These are phyloP conservation scores for Phoeniculus purpureus DNA, from an alignment of 2,797 vertebrate genomes.

Conservation along the genomic window DNA sequence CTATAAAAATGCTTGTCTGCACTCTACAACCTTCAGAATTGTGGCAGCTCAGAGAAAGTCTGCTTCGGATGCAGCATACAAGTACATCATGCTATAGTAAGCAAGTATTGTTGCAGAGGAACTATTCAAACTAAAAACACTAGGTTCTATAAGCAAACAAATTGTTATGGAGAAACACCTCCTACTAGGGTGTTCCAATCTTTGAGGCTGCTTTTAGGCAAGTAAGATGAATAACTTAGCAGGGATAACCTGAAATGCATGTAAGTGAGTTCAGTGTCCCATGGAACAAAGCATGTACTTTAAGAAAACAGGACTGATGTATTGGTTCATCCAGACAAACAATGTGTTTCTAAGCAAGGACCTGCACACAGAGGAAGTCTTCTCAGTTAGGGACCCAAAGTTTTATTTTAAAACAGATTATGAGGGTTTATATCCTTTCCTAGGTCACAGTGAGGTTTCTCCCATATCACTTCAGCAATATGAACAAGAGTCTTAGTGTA, in stretches of 20 bases:
- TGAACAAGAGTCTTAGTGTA: neutral
- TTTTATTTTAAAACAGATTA: neutral
- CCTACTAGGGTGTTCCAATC: neutral
- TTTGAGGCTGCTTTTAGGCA: neutral
- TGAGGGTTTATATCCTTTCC: neutral
- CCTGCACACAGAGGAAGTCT: neutral
- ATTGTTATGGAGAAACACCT: neutral
- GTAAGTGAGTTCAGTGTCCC: neutral
- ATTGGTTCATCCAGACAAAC: neutral
- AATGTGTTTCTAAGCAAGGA: neutral
- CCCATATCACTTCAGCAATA: neutral
- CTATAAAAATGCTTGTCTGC: neutral
- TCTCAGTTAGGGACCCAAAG: neutral
- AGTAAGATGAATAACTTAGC: neutral
- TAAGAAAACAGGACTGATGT: neutral
- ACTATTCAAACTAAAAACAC: neutral
- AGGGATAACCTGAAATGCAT: neutral
- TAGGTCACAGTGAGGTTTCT: neutral
- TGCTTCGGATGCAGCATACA: neutral
- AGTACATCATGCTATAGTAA: rapidly evolving
- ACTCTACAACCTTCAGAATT: neutral
- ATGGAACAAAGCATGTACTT: neutral
- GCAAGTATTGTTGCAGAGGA: neutral
- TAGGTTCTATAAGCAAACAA: neutral
- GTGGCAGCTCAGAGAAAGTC: neutral